Conservation (phyloP, 2,113 vertebrate species). For the Dissostichus mawsoni region DNA sequence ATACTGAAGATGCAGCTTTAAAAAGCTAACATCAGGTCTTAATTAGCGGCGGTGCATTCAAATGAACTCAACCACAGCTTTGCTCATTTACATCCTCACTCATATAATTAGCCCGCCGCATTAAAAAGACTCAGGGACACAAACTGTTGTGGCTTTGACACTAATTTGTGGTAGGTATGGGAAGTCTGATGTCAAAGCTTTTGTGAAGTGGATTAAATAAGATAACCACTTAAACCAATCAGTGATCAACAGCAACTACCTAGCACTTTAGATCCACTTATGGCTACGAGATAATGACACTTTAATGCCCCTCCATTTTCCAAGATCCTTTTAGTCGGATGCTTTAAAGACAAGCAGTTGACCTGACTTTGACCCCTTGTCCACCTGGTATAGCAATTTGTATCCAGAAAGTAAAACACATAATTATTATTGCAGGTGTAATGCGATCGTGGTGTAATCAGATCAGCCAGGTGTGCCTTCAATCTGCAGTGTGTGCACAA, state of each 20-base stretch:
- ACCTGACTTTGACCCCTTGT: background rate
- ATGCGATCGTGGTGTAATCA: background rate
- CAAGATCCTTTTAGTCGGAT: background rate
- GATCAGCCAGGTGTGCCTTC: background rate
- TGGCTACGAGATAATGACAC: background rate
- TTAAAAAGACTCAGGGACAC: constrained; percentile 4
- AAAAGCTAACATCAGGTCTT: constrained; percentile 9
- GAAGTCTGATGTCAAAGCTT: background rate
- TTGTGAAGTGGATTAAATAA: background rate
- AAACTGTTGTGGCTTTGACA: background rate
- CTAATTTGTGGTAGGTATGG: background rate
- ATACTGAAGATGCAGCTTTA: constrained; percentile 6
- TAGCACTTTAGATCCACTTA: background rate
- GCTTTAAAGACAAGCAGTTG: background rate
- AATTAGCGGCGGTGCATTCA: constrained; percentile 8
- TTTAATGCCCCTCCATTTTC: background rate
- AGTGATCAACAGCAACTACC: background rate
- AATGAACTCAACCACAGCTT: constrained; percentile 7
- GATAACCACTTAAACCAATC: background rate
- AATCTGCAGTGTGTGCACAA: background rate
- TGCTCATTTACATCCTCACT: constrained; percentile 21
- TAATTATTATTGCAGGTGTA: background rate
- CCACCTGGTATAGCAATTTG: background rate
- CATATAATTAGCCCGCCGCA: constrained; percentile 6
- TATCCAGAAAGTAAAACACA: background rate